phyloP scores from a whole-genome alignment of 2,113 vertebrate genomes.

The Herpetotheres cachinnans region DNA sequence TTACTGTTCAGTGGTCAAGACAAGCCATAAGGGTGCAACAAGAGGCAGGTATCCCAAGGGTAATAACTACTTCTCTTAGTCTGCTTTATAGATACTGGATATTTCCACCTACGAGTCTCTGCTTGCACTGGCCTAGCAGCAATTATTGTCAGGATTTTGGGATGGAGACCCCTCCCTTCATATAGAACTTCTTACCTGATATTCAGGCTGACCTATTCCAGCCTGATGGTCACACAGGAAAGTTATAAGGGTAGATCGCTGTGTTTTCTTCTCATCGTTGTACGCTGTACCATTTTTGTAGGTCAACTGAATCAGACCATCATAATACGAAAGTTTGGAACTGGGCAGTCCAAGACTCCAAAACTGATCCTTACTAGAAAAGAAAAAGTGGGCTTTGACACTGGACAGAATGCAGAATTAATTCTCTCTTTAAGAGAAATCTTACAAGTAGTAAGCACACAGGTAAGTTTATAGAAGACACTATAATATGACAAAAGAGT shows the following conservation, averaged over 20 bases:
- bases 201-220: constrained; percentile 84
- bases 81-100: not conserved
- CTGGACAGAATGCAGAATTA: not conserved
- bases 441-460: not conserved
- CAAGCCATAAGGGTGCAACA: not conserved
- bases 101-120: not conserved
- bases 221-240: constrained; percentile 89
- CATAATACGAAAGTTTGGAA: constrained; percentile 86
- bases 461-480: not conserved
- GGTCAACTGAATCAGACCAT: constrained; percentile 88
- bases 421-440: not conserved
- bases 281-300: constrained; percentile 87
- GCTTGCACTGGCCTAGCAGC: not conserved
- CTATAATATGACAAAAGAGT: not conserved
- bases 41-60: not conserved
- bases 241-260: constrained; percentile 85
- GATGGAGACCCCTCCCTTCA: not conserved
- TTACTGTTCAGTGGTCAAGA: not conserved
- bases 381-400: not conserved
- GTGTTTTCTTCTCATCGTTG: constrained; percentile 79
- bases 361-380: constrained; percentile 30
- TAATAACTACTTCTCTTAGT: not conserved
- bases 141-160: not conserved
- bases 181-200: constrained; percentile 77
- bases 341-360: constrained; percentile 88